These are phyloP conservation scores for Magallana gigas DNA, from an alignment of 1,140 invertebrate genomes.

Conservation along the genomic window DNA sequence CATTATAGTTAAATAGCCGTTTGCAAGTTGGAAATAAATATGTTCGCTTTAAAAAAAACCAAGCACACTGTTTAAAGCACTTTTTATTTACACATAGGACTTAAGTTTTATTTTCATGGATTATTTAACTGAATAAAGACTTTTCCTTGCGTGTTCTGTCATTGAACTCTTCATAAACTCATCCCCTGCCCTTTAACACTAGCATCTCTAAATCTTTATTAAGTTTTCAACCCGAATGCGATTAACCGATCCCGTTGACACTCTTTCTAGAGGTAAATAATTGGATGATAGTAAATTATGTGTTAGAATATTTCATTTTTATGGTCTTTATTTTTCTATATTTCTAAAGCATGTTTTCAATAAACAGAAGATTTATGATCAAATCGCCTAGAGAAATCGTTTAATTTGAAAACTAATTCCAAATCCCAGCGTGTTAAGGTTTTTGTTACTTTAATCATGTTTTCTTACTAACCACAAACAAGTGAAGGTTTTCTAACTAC, in stretches of 20 bases:
- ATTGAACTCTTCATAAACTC: background rate
- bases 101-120: no score
- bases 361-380: conserved; percentile 15
- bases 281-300: background rate
- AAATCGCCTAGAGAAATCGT: conserved; percentile 12
- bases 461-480: background rate
- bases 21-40: no score
- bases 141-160: background rate
- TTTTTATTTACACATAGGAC: no score
- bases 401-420: background rate
- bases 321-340: background rate
- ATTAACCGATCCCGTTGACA: background rate
- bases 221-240: background rate
- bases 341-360: background rate
- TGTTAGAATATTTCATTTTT: background rate
- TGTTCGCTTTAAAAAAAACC: no score
- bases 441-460: conserved; percentile 2
- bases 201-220: background rate
- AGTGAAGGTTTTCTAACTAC: background rate
- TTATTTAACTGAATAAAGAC: no score
- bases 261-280: background rate
- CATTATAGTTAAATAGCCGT: no score
- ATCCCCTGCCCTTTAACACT: background rate
- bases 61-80: no score
- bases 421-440: background rate